A percentile compares a stretch with the other conserved stretches of the same genome.
Conservation (phyloP, 2,888 invertebrate species). For the Galerucella pusilla region DNA sequence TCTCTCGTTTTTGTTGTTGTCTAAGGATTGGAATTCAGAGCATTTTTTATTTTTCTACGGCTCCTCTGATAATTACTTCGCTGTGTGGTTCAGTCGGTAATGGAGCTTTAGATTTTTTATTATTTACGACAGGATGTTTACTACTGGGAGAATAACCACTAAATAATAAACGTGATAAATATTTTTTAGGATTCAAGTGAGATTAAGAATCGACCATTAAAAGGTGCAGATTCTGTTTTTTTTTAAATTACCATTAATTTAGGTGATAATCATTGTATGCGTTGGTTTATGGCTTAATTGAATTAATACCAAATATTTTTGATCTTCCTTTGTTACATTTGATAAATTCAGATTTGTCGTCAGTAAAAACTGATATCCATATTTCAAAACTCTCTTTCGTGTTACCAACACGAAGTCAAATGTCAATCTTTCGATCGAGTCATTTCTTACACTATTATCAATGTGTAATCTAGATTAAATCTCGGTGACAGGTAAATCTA, state of each 20-base stretch:
- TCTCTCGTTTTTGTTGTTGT: too few species aligned
- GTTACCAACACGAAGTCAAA: not conserved
- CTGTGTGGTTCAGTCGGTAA: not conserved
- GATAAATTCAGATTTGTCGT: not conserved
- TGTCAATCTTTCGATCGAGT: slow-evolving; percentile 1
- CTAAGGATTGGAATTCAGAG: not conserved
- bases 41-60: not conserved
- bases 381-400: not conserved
- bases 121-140: not conserved
- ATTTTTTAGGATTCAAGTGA: too few species aligned
- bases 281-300: too few species aligned
- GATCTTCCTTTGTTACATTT: too few species aligned
- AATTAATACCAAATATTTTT: too few species aligned
- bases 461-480: slow-evolving; percentile 12
- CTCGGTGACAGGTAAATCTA: not conserved
- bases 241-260: too few species aligned
- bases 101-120: not conserved
- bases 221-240: too few species aligned
- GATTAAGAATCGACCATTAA: too few species aligned
- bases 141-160: not conserved
- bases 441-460: not conserved
- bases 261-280: too few species aligned
- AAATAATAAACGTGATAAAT: too few species aligned
- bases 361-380: not conserved
- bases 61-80: not conserved